These are phyloP conservation scores for Bucorvus abyssinicus DNA, from an alignment of 2,797 vertebrate genomes.

Conservation along the genomic window DNA sequence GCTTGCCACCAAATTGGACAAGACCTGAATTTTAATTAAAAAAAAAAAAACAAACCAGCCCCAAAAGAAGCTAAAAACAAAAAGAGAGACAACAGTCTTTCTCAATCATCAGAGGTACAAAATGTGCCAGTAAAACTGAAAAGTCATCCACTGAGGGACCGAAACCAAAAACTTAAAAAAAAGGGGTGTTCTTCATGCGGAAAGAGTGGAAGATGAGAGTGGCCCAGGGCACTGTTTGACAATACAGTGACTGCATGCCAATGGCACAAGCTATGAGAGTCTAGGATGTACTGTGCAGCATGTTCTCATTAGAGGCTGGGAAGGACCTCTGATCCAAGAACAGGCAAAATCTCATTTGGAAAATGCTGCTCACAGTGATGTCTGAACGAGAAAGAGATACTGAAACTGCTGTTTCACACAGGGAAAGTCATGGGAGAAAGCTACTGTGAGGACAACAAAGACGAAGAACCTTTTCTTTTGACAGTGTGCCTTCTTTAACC, in stretches of 20 bases:
- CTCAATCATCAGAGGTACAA: background rate
- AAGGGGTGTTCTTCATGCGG: background rate
- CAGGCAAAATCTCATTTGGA: background rate
- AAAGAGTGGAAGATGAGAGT: background rate
- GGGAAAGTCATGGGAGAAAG: background rate
- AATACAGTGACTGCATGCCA: background rate
- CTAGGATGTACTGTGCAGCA: background rate
- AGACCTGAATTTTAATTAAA: background rate
- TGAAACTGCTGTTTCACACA: background rate
- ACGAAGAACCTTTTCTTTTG: background rate
- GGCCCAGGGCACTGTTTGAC: background rate
- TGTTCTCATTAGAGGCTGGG: background rate
- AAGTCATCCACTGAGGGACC: background rate
- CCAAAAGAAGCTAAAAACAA: background rate
- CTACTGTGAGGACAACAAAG: background rate
- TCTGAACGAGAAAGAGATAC: background rate
- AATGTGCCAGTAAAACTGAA: background rate
- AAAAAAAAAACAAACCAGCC: background rate
- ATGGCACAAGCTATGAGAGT: background rate
- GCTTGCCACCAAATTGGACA: background rate
- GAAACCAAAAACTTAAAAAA: background rate
- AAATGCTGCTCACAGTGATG: background rate
- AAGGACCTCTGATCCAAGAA: background rate
- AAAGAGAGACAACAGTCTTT: background rate
- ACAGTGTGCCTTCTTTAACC: background rate